Conservation (phyloP, 2,113 vertebrate species). For the Spea bombifrons region DNA sequence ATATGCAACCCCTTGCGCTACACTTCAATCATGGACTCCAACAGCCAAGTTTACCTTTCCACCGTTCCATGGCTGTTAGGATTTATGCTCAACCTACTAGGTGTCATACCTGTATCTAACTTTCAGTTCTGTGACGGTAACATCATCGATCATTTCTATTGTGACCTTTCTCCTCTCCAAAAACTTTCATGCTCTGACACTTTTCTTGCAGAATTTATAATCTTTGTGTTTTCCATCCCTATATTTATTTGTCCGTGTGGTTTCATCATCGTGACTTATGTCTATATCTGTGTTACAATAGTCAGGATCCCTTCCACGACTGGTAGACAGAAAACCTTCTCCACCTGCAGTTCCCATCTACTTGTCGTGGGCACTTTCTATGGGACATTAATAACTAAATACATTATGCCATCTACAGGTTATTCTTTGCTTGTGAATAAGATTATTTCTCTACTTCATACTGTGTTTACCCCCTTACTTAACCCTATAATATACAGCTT, state of each 20-base stretch:
- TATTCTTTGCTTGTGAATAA: constrained; percentile 9
- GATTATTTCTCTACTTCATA: constrained; percentile 24
- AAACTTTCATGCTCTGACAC: constrained; percentile 31
- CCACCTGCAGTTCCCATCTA: constrained; percentile 59
- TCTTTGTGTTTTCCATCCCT: constrained; percentile 13
- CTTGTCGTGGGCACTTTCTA: constrained; percentile 56
- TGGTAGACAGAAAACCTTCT: constrained; percentile 53
- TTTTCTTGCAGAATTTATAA: neutral
- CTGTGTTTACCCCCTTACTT: constrained; percentile 29
- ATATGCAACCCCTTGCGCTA: constrained; percentile 54
- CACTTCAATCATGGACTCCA: constrained; percentile 44
- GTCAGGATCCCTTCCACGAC: constrained; percentile 23
- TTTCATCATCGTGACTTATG: constrained; percentile 50
- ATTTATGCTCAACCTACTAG: neutral
- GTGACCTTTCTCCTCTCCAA: constrained; percentile 13
- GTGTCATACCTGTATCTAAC: neutral
- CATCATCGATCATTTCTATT: constrained; percentile 31
- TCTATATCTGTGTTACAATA: constrained; percentile 45
- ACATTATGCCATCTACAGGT: constrained; percentile 45
- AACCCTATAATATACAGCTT: constrained; percentile 38
- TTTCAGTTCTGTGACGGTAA: constrained; percentile 12
- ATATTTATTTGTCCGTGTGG: constrained; percentile 16
- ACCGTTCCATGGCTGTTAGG: constrained; percentile 38
- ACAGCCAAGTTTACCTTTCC: constrained; percentile 34
- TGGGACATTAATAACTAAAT: constrained; percentile 56